Evolutionary conservation across 53 echinoderm and acorn worm species (phyloP).

Genomic region (Mesocentrotus franciscanus): DNA sequence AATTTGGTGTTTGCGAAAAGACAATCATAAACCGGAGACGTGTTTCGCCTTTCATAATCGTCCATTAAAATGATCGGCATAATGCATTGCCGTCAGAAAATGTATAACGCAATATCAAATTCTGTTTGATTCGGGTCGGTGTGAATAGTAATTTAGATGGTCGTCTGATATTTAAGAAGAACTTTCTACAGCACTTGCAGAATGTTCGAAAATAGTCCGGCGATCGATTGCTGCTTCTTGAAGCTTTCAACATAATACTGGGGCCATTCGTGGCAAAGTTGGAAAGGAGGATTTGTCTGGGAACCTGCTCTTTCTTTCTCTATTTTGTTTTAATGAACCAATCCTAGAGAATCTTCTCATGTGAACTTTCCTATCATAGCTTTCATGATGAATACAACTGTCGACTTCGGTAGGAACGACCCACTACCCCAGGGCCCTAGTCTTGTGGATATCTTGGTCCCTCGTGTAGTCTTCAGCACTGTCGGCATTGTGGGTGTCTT

Average conservation of each 20-base stretch:
- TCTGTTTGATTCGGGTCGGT: neutral
- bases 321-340: neutral
- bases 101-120: neutral
- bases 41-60: neutral
- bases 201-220: neutral
- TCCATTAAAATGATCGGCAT: neutral
- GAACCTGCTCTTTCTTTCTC: neutral
- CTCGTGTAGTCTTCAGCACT: conserved; percentile 15
- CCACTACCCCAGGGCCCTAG: neutral
- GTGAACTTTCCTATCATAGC: neutral
- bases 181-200: neutral
- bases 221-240: neutral
- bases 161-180: neutral
- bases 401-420: neutral
- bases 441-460: conserved; percentile 68
- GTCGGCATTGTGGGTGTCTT: conserved; percentile 68
- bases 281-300: neutral
- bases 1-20: neutral
- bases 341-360: neutral
- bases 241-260: no score
- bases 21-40: neutral
- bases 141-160: neutral
- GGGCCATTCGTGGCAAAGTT: neutral
- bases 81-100: neutral
- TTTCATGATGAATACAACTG: conserved; percentile 14